Evolutionary conservation across 2,888 invertebrate species (phyloP).

Genomic region (Ligdia adustata): DNA sequence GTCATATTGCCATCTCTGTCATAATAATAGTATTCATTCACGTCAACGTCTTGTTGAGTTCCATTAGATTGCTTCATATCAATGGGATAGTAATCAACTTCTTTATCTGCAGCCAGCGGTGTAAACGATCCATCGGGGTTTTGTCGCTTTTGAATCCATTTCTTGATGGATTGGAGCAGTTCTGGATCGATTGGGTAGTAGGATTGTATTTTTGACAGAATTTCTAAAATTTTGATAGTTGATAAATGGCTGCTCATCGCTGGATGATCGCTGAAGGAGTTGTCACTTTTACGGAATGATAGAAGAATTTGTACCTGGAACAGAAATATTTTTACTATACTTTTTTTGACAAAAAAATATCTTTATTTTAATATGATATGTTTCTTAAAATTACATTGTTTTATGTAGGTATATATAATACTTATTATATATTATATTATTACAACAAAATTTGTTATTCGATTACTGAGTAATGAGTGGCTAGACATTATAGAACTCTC

Average conservation of each 20-base stretch:
- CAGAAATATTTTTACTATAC: no score
- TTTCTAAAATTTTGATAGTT: conserved; percentile 85
- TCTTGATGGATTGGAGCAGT: conserved; percentile 82
- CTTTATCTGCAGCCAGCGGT: conserved; percentile 83
- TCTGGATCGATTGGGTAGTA: conserved; percentile 86
- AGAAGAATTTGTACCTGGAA: conserved; percentile 85
- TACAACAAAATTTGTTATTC: no score
- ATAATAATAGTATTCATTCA: conserved; percentile 78
- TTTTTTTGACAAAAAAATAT: no score
- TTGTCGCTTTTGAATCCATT: conserved; percentile 85
- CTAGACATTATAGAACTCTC: no score
- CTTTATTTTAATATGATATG: no score
- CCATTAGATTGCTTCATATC: conserved; percentile 65
- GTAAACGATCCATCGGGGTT: conserved; percentile 85
- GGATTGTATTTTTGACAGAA: conserved; percentile 84
- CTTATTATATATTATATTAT: no score
- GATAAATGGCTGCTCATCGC: conserved; percentile 85
- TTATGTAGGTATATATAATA: no score
- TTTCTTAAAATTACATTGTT: no score
- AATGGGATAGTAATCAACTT: conserved; percentile 77
- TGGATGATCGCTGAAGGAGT: conserved; percentile 87
- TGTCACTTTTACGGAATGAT: conserved; percentile 86
- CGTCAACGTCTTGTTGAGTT: conserved; percentile 64
- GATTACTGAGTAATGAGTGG: no score
- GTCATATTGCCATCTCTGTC: conserved; percentile 81